A percentile compares a stretch with the other conserved stretches of the same genome.
Evolutionary conservation across 2,113 vertebrate species (phyloP).

Genomic region (Campylomormyrus numenius): DNA sequence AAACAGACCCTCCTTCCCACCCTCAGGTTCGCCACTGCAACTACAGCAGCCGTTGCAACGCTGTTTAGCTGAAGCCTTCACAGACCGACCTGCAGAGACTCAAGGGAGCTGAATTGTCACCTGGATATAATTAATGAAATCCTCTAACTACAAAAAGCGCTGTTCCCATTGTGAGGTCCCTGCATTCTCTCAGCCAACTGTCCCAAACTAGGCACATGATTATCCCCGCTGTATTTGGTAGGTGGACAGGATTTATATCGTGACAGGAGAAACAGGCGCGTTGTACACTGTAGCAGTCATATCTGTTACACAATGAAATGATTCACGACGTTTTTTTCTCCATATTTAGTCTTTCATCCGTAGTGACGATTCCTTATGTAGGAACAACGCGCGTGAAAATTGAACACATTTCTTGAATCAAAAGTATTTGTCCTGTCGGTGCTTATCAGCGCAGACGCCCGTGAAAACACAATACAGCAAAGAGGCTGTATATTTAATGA

Average conservation of each 20-base stretch:
- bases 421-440: neutral
- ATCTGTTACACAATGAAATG: slow-evolving; percentile 12
- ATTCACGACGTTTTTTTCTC: neutral
- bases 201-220: neutral
- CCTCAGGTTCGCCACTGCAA: neutral
- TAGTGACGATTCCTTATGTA: neutral
- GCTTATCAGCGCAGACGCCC: neutral
- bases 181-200: neutral
- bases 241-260: neutral
- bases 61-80: neutral
- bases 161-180: neutral
- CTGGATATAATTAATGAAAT: neutral
- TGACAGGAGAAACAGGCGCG: neutral
- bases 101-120: neutral
- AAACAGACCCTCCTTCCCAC: neutral
- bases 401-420: neutral
- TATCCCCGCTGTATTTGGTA: neutral
- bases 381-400: neutral
- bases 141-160: neutral
- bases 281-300: neutral
- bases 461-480: neutral
- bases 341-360: slow-evolving; percentile 2
- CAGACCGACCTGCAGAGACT: neutral
- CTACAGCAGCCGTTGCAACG: neutral
- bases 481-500: neutral